Base-by-base conservation (phyloP, 2,888 invertebrate genomes). In the Drosophila infuscata region DNA sequence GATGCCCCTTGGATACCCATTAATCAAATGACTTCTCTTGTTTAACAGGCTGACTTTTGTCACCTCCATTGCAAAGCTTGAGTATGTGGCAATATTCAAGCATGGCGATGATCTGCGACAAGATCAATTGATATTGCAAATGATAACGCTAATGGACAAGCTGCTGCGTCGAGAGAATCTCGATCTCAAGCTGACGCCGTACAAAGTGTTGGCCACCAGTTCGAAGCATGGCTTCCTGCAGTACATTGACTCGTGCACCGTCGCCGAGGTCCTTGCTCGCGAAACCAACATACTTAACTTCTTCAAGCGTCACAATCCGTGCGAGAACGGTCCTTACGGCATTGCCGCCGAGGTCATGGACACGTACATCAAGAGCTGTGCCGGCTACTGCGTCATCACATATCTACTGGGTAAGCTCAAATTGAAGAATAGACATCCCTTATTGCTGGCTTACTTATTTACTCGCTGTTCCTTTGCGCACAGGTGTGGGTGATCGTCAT, bases 81-180 rank as follows among this genome's bases (percentile, higher is more conserved):
- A 95, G 41, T 99, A 99, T 93, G 97, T 97, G 20, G 97, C 99
- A 0, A 99, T 99, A 74, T 99, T 99, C 93, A 99, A 99, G 93
- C 96, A 98, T 88, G 99, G 99, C 2, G 99, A 99, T 93, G 99
- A 99, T 92, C 93, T 99, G 60, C 94, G 99, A 3, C 99, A 99
- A 94, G 99, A 99, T 94, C 99, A 99, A 93, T 94, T 99, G 1
- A 98, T 99, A 73, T 94, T 99, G 54, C 99, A 99, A 94, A 99
- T 99, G 95, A 99, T 99, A 48, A 98, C 98, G 0, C 94, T 99
- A 17, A 99, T 99, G 99, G 99, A 99, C 92, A 98, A 98, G 93
- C 93, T 99, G 63, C 93, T 99, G 78, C 94, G 98, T 49, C 95
- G 97, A 83, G 99, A 99, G 93, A 99, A 99, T 93, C 94, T 99